Conservation (phyloP, 2,113 vertebrate genomes). For the Notothenia rossii region DNA sequence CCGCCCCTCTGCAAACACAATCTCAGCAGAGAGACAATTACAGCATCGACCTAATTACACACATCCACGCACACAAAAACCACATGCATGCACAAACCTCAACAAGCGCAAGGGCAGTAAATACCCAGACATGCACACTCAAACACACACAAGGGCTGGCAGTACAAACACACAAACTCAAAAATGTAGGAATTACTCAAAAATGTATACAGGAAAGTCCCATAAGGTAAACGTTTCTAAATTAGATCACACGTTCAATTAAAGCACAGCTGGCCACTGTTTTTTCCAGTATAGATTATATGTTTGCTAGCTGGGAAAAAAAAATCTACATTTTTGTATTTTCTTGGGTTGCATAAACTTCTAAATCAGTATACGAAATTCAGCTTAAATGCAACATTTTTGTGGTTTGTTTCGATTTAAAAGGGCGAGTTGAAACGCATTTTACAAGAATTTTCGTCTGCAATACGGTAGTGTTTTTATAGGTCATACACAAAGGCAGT, state of each 20-base stretch:
- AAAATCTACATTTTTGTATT: neutral
- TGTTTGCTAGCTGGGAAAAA: neutral
- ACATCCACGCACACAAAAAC: slow-evolving; percentile 40
- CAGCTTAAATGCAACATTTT: neutral
- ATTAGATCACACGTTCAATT: slow-evolving; percentile 37
- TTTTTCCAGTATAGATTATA: slow-evolving; percentile 7
- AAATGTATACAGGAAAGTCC: slow-evolving; percentile 42
- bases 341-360: neutral
- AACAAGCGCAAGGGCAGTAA: slow-evolving; percentile 3
- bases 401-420: neutral
- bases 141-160: neutral
- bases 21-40: slow-evolving; percentile 72
- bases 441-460: too few species aligned
- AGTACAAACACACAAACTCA: slow-evolving; percentile 16
- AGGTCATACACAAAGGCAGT: neutral
- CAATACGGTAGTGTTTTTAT: neutral
- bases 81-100: slow-evolving; percentile 26
- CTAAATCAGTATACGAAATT: neutral
- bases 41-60: slow-evolving; percentile 72
- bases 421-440: neutral
- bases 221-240: slow-evolving; percentile 26
- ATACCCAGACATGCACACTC: neutral
- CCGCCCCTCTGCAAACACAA: slow-evolving; percentile 56
- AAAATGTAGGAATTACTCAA: slow-evolving; percentile 32
- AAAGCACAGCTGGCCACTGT: slow-evolving; percentile 1